A percentile compares a stretch with the other conserved stretches of the same genome.
phyloP scores from a whole-genome alignment of 2,797 vertebrate species.

The Alectoris magna region DNA sequence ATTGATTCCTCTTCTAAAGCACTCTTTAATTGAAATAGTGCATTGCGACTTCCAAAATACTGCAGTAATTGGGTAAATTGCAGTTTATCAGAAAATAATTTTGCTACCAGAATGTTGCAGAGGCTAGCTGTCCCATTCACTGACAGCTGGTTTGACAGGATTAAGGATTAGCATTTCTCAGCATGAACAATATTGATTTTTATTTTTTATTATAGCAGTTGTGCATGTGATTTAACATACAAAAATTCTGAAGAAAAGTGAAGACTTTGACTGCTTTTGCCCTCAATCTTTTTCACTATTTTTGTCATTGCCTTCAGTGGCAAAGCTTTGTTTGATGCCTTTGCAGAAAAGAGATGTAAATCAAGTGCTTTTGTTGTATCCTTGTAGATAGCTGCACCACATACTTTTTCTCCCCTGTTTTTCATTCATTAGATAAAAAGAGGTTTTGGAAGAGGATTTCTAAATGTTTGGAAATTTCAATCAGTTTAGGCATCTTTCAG shows the following conservation, averaged over 20 bases:
- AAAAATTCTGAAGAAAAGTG: neutral
- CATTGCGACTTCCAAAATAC: neutral
- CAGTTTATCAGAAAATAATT: neutral
- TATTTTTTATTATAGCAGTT: neutral
- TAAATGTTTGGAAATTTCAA: neutral
- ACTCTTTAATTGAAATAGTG: slow-evolving; percentile 13
- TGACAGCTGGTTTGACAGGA: neutral
- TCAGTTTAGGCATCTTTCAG: neutral
- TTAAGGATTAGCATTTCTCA: neutral
- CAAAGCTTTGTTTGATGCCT: neutral
- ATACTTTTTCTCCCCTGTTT: neutral
- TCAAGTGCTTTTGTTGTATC: neutral
- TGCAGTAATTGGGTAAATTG: neutral
- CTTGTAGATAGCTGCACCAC: neutral
- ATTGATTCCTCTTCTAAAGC: neutral
- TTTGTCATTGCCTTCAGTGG: neutral
- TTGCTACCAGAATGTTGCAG: neutral
- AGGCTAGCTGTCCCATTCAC: neutral
- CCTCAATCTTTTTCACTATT: neutral
- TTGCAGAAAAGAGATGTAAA: neutral
- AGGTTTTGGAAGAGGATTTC: neutral
- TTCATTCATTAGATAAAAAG: neutral
- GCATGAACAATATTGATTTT: neutral
- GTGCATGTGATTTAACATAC: neutral
- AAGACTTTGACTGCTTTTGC: neutral